phyloP scores from a whole-genome alignment of 2,113 vertebrate species.

The Pomatorhinus ruficollis region DNA sequence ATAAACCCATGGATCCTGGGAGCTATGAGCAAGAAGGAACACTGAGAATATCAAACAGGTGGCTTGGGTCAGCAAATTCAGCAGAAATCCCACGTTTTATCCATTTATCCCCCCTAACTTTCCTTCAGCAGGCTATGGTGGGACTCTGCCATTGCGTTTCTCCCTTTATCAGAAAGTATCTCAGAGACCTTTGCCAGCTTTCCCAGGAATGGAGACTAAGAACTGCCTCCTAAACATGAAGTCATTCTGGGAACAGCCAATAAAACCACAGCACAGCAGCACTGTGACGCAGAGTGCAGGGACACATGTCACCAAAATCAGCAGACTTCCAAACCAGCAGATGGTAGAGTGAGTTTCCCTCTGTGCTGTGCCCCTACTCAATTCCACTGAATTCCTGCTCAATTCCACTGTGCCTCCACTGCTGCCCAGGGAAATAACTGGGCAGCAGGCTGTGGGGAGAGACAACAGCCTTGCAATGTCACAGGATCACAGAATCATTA shows the following conservation, averaged over 20 bases:
- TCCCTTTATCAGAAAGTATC: not conserved
- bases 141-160: not conserved
- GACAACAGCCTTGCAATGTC: not conserved
- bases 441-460: not conserved
- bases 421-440: not conserved
- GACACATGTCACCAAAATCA: not conserved
- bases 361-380: not conserved
- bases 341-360: not conserved
- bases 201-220: not conserved
- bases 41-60: not conserved
- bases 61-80: not conserved
- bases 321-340: not conserved
- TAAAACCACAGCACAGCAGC: not conserved
- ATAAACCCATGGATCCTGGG: not conserved
- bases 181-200: not conserved
- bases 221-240: not conserved
- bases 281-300: not conserved
- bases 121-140: rapidly evolving
- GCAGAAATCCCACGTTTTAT: not conserved
- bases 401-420: not conserved
- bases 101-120: not conserved
- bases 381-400: not conserved
- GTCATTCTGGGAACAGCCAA: not conserved
- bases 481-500: not conserved
- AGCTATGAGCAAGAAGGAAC: not conserved